Percentiles rank a stretch among this genome's conserved stretches.
These are phyloP conservation scores for Plebejus melissa DNA, from an alignment of 2,888 invertebrate genomes.

Conservation along the genomic window DNA sequence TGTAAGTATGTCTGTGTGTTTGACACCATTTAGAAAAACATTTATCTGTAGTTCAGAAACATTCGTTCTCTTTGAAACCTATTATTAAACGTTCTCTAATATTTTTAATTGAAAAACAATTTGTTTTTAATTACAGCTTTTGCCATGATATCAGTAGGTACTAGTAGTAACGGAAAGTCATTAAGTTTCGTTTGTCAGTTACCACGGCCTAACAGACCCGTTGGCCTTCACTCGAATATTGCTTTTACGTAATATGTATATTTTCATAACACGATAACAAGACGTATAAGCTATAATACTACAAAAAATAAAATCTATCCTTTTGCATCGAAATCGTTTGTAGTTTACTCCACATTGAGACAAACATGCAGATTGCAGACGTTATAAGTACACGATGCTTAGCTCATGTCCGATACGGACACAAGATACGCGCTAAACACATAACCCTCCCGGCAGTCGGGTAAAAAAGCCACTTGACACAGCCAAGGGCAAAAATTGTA, in stretches of 20 bases:
- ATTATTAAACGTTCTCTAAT: neutral
- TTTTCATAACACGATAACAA: neutral
- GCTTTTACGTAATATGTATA: slow-evolving; percentile 15
- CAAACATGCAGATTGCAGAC: neutral
- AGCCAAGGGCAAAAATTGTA: neutral
- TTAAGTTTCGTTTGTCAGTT: slow-evolving; percentile 9
- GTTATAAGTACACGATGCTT: neutral
- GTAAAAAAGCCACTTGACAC: neutral
- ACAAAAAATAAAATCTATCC: neutral
- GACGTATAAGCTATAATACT: neutral
- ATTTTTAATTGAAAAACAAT: slow-evolving; percentile 12
- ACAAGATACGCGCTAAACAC: too few relatives aligned
- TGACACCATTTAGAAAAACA: neutral
- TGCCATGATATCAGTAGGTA: neutral
- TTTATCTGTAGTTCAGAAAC: neutral
- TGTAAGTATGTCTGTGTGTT: too few relatives aligned
- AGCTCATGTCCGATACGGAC: neutral
- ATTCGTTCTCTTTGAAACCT: neutral
- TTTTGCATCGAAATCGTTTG: too few relatives aligned
- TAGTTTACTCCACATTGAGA: too few relatives aligned
- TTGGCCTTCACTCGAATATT: slow-evolving; percentile 16
- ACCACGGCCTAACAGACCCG: neutral
- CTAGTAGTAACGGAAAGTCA: neutral
- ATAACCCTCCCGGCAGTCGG: too few relatives aligned
- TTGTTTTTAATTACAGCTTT: slow-evolving; percentile 6